A percentile compares a stretch with the other conserved stretches of the same genome.
Conservation (phyloP, 2,113 vertebrate species). For the Brachypodius melanocephalos region DNA sequence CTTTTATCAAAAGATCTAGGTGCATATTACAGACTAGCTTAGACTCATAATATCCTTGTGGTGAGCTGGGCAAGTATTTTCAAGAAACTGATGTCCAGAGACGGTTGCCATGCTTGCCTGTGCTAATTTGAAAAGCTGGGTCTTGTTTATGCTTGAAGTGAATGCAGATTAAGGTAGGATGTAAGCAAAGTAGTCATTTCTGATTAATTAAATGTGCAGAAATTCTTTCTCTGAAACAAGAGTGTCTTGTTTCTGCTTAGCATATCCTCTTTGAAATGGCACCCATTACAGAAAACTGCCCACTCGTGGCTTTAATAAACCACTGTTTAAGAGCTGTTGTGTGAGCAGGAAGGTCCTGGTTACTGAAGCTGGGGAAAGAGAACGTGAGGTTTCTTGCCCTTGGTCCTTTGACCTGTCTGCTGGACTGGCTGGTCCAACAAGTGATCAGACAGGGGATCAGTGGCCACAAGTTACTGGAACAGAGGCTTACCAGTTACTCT, state of each 20-base stretch:
- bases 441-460: neutral
- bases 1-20: slow-evolving; percentile 55
- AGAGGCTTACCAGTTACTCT: neutral
- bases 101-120: slow-evolving; percentile 30
- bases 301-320: slow-evolving; percentile 59
- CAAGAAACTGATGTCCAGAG: slow-evolving; percentile 63
- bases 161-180: slow-evolving; percentile 60
- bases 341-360: neutral
- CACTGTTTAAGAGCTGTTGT: slow-evolving; percentile 30
- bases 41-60: slow-evolving; percentile 47
- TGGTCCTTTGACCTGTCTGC: neutral
- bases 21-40: slow-evolving; percentile 48
- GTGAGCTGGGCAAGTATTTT: slow-evolving; percentile 60
- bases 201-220: slow-evolving; percentile 61
- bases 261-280: slow-evolving; percentile 61
- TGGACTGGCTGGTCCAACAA: neutral
- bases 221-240: slow-evolving; percentile 54
- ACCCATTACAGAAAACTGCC: slow-evolving; percentile 46
- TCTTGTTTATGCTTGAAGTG: slow-evolving; percentile 64
- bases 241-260: slow-evolving; percentile 59
- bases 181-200: slow-evolving; percentile 45
- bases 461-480: neutral
- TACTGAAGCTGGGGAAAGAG: neutral
- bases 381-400: neutral
- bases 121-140: slow-evolving; percentile 41